phyloP scores from a whole-genome alignment of 2,797 vertebrate species.

The Phylloscopus collybita region DNA sequence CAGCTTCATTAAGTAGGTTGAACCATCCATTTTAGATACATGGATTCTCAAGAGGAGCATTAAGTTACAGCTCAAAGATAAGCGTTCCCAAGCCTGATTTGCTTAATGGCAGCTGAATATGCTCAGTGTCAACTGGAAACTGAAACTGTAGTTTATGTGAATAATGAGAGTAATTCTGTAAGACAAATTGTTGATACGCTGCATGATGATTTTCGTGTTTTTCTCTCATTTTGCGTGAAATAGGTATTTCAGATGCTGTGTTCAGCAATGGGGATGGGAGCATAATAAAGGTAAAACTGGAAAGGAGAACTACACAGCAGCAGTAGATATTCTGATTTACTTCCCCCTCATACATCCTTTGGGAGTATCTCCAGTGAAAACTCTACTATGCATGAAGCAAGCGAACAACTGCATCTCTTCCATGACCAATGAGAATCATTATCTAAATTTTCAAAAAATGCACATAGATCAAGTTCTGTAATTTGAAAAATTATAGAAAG shows the following conservation, averaged over 20 bases:
- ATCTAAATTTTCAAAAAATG: background rate
- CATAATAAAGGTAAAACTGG: background rate
- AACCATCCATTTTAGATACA: background rate
- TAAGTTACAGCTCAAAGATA: background rate
- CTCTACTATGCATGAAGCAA: background rate
- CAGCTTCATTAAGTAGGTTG: background rate
- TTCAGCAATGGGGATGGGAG: background rate
- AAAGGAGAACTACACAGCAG: background rate
- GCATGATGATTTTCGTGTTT: background rate
- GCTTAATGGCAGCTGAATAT: background rate
- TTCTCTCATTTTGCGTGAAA: background rate
- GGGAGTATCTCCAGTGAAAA: background rate
- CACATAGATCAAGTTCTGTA: background rate
- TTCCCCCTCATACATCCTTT: background rate
- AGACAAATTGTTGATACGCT: background rate
- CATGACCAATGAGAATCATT: background rate
- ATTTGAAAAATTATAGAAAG: background rate
- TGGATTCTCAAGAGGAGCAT: background rate
- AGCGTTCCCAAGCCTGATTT: background rate
- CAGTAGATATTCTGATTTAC: background rate
- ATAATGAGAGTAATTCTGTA: background rate
- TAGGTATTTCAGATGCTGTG: background rate
- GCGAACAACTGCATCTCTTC: background rate
- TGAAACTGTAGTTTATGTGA: background rate
- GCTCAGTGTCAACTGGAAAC: background rate